These are phyloP conservation scores for Centropyge bicolor DNA, from an alignment of 2,797 vertebrate species.

Conservation along the genomic window DNA sequence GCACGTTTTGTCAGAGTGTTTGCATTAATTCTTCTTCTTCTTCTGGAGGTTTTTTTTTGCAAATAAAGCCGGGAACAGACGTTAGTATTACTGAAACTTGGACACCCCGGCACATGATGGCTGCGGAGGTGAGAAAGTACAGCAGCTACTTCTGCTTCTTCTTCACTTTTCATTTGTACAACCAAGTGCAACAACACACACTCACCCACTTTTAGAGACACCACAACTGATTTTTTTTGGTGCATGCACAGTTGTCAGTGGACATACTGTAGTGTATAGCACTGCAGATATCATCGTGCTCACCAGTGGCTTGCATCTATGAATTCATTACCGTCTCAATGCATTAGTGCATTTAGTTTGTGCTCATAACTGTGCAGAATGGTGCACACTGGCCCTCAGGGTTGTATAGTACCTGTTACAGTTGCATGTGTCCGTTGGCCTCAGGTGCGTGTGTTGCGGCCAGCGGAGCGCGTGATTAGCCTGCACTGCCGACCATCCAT, in stretches of 20 bases:
- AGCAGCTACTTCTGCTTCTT: not conserved
- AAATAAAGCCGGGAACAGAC: conserved; percentile 1
- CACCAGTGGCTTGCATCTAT: not conserved
- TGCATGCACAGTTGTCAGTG: not conserved
- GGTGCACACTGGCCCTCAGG: conserved; percentile 33
- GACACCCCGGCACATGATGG: not conserved
- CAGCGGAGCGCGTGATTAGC: conserved; percentile 75
- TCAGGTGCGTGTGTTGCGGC: conserved; percentile 62
- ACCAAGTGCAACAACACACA: not conserved
- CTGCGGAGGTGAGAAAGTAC: not conserved
- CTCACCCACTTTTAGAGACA: not conserved
- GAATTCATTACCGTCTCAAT: conserved; percentile 28
- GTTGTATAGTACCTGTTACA: conserved; percentile 44
- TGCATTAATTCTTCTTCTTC: conserved; percentile 43
- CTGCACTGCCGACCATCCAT: conserved; percentile 70
- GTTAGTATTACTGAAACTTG: not conserved
- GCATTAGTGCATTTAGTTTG: conserved; percentile 9
- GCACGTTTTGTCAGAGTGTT: conserved; percentile 38
- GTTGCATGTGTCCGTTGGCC: conserved; percentile 48
- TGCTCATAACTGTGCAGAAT: not conserved
- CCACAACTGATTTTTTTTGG: not conserved
- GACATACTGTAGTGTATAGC: not conserved
- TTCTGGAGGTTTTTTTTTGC: conserved; percentile 10
- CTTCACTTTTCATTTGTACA: not conserved
- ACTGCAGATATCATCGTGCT: conserved; percentile 11